Percentiles rank a stretch among this genome's conserved stretches.
Conservation (phyloP, 2,113 vertebrate species). For the Brienomyrus longianalis region DNA sequence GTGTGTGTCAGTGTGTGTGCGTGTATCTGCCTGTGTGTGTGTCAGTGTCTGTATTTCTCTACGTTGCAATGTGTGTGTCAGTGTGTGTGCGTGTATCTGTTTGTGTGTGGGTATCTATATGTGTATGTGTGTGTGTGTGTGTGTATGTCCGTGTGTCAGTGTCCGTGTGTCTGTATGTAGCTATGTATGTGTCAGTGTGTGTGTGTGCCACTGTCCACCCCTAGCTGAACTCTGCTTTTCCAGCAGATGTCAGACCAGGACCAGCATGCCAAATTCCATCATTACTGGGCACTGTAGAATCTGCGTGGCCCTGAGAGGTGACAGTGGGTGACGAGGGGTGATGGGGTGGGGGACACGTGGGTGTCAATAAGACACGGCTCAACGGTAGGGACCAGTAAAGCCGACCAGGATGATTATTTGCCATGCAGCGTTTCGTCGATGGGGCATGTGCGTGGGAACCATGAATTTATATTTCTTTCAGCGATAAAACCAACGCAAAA, state of each 20-base stretch:
- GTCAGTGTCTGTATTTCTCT: no score
- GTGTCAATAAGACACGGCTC: not conserved
- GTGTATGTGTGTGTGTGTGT: not conserved
- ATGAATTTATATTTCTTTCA: not conserved
- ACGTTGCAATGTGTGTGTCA: no score
- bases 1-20: not conserved
- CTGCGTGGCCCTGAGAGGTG: not conserved
- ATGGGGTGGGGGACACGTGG: not conserved
- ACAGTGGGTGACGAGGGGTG: not conserved
- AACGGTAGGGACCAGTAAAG: not conserved
- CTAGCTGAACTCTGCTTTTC: not conserved
- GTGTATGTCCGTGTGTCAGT: not conserved
- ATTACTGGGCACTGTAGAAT: not conserved
- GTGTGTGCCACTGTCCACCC: not conserved
- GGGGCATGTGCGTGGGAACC: not conserved
- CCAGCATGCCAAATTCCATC: not conserved
- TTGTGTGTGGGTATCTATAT: not conserved
- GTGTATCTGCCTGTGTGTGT: not conserved
- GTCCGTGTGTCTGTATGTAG: not conserved
- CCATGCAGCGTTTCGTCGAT: not conserved
- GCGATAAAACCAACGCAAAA: not conserved
- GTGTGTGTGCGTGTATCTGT: not conserved
- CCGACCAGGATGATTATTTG: not conserved
- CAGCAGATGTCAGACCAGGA: not conserved
- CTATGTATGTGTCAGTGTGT: no score